Evolutionary conservation across 2,113 vertebrate genomes (phyloP), one percentile per base, ranked within the genome.

Genomic region (Chloroceryle aenea): DNA sequence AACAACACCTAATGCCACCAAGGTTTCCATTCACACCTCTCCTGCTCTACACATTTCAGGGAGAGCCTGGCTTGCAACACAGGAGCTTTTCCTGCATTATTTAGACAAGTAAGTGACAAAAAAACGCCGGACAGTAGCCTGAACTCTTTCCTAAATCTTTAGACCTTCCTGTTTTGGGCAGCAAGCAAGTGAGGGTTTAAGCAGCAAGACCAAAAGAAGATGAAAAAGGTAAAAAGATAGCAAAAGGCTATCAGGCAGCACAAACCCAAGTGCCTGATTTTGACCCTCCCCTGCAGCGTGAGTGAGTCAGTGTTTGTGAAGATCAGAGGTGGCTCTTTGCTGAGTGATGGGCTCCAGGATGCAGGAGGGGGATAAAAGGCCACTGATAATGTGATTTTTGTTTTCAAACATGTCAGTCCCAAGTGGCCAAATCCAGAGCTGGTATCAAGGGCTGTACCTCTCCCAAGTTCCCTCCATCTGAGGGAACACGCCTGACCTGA

Each of bases 1-100:
- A 97, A 94, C 92, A 97, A 87, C 96, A 93, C 83, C 85, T 95
- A 89, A 93, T 85, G 91, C 85, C 96, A 95, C 92, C 96, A 96
- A 96, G 77, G 89, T 72, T 97, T 95, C 92, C 85, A 95, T 95
- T 97, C 20, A 7, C 91, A 93, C 89, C 85, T 96, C 93, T 93
- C 53, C 92, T 68, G 34, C 22, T 92, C 89, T 67, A 38, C 84
- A 76, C 23, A 0, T 95, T 86, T 75, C 68, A 58, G 34, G 69
- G 89, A 92, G 80, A 2, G 50, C 79, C 92, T 90, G 73, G 69
- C 40, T 50, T 77, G 63, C 68, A 95, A 47, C 4, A 87, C 85
- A 83, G 94, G 86, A 95, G 90, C 55, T 76, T 96, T 95, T 83
- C 67, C 85, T 81, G 89, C 9, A 2, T 95, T 96, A 34, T 96